Evolutionary conservation across 2,113 vertebrate species (phyloP), one percentile per base, ranked within the genome.

Genomic region (Alethe castanea): DNA sequence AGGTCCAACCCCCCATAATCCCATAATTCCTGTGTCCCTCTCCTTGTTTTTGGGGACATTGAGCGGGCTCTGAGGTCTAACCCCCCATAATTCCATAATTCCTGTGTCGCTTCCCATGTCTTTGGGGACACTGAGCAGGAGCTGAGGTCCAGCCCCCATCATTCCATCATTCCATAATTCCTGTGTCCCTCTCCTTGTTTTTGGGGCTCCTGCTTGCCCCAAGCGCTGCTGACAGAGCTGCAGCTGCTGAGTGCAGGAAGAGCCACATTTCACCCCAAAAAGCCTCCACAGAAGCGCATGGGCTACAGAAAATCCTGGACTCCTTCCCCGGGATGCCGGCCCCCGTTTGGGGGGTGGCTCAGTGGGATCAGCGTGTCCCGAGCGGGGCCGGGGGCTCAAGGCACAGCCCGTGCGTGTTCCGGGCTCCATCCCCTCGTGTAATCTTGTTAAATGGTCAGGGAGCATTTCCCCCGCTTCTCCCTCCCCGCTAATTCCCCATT

Each of bases 371-470:
- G 8, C 2, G 1, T 5, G 33, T 73, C 73, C 65, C 1, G 5
- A 42, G 86, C 56, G 6, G 0, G 5, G 5, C 16, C 1, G 4
- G 38, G 47, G 85, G 84, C 85, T 94, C 69, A 65, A 93, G 96
- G 96, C 76, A 25, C 83, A 97, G 96, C 97, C 96, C 13, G 36
- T 71, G 97, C 95, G 50, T 73, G 65, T 60, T 33, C 57, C 74
- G 70, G 44, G 94, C 95, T 70, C 54, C 74, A 5, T 61, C 95
- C 94, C 84, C 2, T 95, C 88, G 19, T 97, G 97, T 98, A 98
- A 98, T 98, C 98, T 94, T 28, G 97, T 98, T 98, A 98, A 98
- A 98, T 64, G 97, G 62, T 95, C 95, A 86, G 64, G 66, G 95
- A 91, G 89, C 77, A 8, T 78, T 96, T 65, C 88, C 89, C 47